phyloP scores from a whole-genome alignment of 2,888 invertebrate genomes.

The Malthinus seriepunctatus region DNA sequence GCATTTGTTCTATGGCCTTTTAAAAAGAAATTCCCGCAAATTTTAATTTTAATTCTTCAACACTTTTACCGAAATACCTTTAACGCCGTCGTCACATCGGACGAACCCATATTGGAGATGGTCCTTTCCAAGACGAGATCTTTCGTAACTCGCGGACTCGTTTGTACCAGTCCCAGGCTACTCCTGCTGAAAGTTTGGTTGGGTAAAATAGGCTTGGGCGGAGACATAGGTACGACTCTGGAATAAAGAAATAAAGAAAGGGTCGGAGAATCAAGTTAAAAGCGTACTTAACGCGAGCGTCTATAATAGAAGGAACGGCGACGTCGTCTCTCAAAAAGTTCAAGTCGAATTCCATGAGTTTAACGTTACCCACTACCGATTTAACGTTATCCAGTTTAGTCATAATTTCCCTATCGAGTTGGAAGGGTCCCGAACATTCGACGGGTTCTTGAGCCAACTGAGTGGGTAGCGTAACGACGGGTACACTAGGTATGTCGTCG shows the following conservation, averaged over 20 bases:
- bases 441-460: constrained; percentile 53
- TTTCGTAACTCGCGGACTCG: constrained; percentile 28
- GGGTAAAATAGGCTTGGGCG: constrained; percentile 57
- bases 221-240: constrained; percentile 60
- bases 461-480: not conserved
- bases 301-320: constrained; percentile 45
- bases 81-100: constrained; percentile 63
- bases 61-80: constrained; percentile 33
- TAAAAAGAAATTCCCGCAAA: constrained; percentile 42
- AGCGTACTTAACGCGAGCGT: constrained; percentile 45
- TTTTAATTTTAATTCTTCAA: not conserved
- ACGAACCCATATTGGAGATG: constrained; percentile 65
- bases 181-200: constrained; percentile 38
- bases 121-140: constrained; percentile 55
- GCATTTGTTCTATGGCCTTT: constrained; percentile 69
- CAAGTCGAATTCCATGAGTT: constrained; percentile 52
- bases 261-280: not conserved
- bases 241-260: constrained; percentile 26
- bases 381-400: constrained; percentile 64
- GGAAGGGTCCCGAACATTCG: constrained; percentile 71
- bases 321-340: constrained; percentile 50
- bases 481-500: constrained; percentile 40
- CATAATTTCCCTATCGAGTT: constrained; percentile 74
- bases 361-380: constrained; percentile 34
- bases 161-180: constrained; percentile 27